Evolutionary conservation across 2,888 invertebrate species (phyloP).

Genomic region (Oscheius onirici): DNA sequence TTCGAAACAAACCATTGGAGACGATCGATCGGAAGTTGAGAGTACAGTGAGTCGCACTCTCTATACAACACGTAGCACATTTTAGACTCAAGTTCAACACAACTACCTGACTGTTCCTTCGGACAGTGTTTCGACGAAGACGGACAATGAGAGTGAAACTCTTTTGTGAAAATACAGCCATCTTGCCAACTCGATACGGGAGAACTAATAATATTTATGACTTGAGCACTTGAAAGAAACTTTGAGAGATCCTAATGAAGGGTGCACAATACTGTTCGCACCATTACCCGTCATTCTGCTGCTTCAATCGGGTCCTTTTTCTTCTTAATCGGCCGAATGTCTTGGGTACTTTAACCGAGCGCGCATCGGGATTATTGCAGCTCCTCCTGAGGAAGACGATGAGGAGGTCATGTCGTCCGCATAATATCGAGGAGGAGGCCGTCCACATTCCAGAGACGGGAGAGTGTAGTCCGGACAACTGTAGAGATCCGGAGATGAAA

Average conservation of each 20-base stretch:
- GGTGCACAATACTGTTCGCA: neutral
- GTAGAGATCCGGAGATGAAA: conserved; percentile 20
- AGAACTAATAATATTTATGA: conserved; percentile 1
- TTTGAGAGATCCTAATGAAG: neutral
- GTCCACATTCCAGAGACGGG: conserved; percentile 34
- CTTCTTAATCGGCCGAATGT: conserved; percentile 6
- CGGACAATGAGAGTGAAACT: conserved; percentile 29
- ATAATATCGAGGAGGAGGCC: conserved; percentile 44
- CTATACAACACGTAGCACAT: too few species aligned
- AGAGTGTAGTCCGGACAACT: conserved; percentile 25
- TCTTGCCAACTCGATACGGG: conserved; percentile 17
- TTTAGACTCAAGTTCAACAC: too few species aligned
- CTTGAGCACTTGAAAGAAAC: neutral
- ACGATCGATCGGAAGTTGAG: conserved; percentile 19
- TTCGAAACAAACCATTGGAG: conserved; percentile 5
- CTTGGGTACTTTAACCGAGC: conserved; percentile 44
- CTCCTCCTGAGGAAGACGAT: conserved; percentile 8
- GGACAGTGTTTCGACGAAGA: conserved; percentile 9
- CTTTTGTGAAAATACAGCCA: conserved; percentile 10
- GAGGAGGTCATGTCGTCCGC: conserved; percentile 21
- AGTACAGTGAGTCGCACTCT: neutral
- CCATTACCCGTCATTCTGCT: conserved; percentile 10
- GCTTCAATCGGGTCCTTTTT: neutral
- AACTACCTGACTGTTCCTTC: conserved; percentile 16
- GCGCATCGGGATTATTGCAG: conserved; percentile 49